Conservation (phyloP, 1,140 invertebrate species). For the Euglossa dilemma region DNA sequence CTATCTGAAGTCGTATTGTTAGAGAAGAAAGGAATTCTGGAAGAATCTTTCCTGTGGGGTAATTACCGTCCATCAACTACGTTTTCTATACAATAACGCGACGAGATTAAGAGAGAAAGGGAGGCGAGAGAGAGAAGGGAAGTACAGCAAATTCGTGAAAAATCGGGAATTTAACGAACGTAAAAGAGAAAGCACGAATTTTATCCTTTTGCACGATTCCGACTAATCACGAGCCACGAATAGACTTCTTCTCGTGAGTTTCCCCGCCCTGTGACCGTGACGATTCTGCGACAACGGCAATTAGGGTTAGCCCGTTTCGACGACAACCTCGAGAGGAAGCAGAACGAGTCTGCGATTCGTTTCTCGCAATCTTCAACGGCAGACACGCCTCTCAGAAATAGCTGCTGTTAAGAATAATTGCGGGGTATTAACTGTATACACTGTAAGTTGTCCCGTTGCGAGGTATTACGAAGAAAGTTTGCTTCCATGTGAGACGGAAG, state of each 20-base stretch:
- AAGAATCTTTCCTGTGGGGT: neutral
- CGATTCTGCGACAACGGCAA: slow-evolving; percentile 5
- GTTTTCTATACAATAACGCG: neutral
- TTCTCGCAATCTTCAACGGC: neutral
- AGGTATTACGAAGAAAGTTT: neutral
- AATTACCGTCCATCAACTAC: neutral
- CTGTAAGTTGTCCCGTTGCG: neutral
- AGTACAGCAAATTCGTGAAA: neutral
- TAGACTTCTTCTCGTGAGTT: neutral
- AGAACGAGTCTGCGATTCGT: slow-evolving; percentile 13
- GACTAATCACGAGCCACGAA: neutral
- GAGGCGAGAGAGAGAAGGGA: neutral
- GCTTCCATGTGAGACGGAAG: neutral
- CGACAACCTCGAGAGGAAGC: slow-evolving; percentile 30
- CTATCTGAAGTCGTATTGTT: neutral
- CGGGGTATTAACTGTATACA: neutral
- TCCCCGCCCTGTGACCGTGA: neutral
- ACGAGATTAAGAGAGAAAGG: neutral
- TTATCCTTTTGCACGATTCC: too few relatives aligned
- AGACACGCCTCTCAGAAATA: neutral
- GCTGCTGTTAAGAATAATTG: neutral
- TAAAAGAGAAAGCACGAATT: neutral
- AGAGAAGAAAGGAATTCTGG: neutral
- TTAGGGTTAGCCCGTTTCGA: neutral
- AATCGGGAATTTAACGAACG: neutral